Evolutionary conservation across 2,888 invertebrate species (phyloP).

Genomic region (Acleris laterana): DNA sequence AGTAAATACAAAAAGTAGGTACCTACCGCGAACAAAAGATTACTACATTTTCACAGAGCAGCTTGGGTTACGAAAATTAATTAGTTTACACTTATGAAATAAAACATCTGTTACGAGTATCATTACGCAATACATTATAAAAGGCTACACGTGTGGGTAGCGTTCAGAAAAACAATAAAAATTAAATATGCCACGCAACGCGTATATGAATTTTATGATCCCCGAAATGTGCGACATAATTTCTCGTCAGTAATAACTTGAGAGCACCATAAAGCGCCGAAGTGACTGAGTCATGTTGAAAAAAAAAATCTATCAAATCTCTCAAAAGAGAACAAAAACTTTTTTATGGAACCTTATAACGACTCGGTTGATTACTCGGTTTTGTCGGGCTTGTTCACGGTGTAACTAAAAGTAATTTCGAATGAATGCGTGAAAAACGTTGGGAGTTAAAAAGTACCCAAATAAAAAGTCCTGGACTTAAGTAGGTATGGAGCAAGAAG

Average conservation of each 20-base stretch:
- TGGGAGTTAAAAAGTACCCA: neutral
- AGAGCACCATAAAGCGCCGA: conserved; percentile 48
- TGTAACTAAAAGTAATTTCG: conserved; percentile 23
- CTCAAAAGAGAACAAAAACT: conserved; percentile 26
- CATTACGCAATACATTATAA: conserved; percentile 51
- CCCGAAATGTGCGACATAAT: conserved; percentile 54
- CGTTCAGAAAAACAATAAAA: conserved; percentile 58
- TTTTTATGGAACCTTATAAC: conserved; percentile 28
- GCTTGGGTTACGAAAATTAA: conserved; percentile 42
- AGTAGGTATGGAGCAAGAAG: conserved; percentile 1
- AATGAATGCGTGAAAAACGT: conserved; percentile 17
- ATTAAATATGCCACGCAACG: conserved; percentile 51
- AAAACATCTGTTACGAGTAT: conserved; percentile 57
- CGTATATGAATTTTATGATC: conserved; percentile 35
- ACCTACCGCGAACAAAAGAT: conserved; percentile 12
- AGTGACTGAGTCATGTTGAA: conserved; percentile 18
- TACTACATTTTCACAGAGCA: conserved; percentile 20
- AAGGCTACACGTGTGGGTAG: conserved; percentile 47
- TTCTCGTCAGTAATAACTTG: conserved; percentile 49
- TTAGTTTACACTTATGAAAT: conserved; percentile 61
- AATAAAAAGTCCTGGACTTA: conserved; percentile 9
- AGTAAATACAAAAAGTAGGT: neutral
- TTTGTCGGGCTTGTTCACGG: conserved; percentile 9
- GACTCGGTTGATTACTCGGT: conserved; percentile 24
- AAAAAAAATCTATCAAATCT: conserved; percentile 21